Percentiles rank a stretch among this genome's conserved stretches.
These are phyloP conservation scores for Borostomias antarcticus DNA, from an alignment of 2,797 vertebrate species.

Conservation along the genomic window DNA sequence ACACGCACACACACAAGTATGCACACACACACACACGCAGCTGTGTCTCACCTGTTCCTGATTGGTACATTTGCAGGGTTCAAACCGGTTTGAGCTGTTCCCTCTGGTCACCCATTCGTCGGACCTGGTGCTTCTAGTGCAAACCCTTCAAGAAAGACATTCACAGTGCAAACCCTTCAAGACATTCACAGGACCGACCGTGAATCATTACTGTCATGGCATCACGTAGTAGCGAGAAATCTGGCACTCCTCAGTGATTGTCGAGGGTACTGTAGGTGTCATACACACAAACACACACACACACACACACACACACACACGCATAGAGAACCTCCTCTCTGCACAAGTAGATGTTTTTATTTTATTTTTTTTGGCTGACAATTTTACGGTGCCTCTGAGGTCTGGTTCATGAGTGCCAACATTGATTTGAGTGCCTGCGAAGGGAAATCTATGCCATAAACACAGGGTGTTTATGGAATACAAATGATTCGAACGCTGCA, in stretches of 20 bases:
- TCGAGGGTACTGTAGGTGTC: conserved; percentile 32
- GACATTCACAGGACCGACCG: not conserved
- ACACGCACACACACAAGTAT: too few relatives aligned
- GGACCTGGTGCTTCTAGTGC: conserved; percentile 31
- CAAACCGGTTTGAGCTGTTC: conserved; percentile 54
- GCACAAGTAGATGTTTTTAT: not conserved
- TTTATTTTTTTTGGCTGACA: conserved; percentile 29
- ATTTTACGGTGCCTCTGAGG: conserved; percentile 61
- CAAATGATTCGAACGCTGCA: conserved; percentile 62
- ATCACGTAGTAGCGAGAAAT: conserved; percentile 2
- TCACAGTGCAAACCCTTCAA: conserved; percentile 32
- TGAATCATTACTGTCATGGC: conserved; percentile 3
- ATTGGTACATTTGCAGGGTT: conserved; percentile 60
- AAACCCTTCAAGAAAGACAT: conserved; percentile 56
- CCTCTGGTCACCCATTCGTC: conserved; percentile 54
- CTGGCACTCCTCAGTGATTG: conserved; percentile 13
- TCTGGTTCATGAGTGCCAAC: conserved; percentile 65
- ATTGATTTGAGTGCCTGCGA: conserved; percentile 69
- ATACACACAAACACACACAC: too few relatives aligned
- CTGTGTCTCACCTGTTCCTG: conserved; percentile 63
- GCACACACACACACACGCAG: conserved; percentile 10
- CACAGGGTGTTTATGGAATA: conserved; percentile 71
- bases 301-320: not conserved
- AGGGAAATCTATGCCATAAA: conserved; percentile 71
- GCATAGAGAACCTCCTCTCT: conserved; percentile 30